These are phyloP conservation scores for Zonotrichia leucophrys DNA, from an alignment of 2,113 vertebrate species.

Conservation along the genomic window DNA sequence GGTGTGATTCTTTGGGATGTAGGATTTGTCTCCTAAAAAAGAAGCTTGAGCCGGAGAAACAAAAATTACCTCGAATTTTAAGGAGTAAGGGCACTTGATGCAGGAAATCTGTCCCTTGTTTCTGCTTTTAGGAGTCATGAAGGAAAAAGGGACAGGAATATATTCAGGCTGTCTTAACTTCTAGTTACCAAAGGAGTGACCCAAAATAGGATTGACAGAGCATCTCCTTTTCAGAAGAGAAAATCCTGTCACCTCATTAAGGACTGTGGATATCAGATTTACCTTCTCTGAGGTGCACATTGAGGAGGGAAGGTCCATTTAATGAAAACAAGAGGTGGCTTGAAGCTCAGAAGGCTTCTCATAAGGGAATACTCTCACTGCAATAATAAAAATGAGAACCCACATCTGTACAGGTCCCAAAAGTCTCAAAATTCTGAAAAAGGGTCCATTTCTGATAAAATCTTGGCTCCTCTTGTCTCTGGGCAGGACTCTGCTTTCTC, in stretches of 20 bases:
- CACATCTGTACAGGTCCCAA: neutral
- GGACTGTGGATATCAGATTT: neutral
- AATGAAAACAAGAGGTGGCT: neutral
- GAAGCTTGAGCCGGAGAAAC: neutral
- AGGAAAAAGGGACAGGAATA: neutral
- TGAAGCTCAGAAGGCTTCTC: neutral
- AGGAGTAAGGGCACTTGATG: neutral
- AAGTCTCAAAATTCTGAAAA: neutral
- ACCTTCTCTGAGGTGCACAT: neutral
- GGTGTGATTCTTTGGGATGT: neutral
- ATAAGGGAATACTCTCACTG: neutral
- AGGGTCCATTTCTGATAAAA: neutral
- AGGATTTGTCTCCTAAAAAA: neutral
- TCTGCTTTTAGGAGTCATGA: neutral
- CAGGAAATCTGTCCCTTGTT: neutral
- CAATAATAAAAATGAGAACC: neutral
- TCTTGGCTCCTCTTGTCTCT: accelerated
- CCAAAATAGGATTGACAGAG: neutral
- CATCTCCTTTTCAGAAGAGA: neutral
- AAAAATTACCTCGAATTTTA: neutral
- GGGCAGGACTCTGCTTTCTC: accelerated
- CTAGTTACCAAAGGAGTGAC: neutral
- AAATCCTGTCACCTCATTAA: neutral
- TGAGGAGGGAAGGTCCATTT: neutral
- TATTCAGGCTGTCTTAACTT: neutral